These are phyloP conservation scores for Chloebia gouldiae DNA, from an alignment of 2,113 vertebrate genomes.

Conservation along the genomic window DNA sequence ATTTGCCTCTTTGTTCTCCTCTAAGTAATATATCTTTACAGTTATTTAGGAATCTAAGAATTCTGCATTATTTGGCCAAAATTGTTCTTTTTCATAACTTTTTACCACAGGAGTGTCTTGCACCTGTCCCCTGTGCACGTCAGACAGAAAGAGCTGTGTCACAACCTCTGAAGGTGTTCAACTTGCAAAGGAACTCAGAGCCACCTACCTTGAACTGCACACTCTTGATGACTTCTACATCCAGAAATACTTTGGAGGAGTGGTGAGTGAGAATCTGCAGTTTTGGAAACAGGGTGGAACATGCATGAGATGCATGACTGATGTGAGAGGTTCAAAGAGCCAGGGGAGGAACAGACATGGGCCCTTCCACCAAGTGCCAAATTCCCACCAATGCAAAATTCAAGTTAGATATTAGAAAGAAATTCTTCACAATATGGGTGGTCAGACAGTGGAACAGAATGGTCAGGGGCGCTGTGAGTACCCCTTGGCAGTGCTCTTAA, in stretches of 20 bases:
- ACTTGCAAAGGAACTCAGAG: slow-evolving; percentile 91
- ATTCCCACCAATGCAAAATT: rapidly evolving
- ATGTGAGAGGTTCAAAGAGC: background rate
- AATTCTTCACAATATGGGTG: rapidly evolving
- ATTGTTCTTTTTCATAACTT: background rate
- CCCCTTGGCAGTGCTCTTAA: background rate
- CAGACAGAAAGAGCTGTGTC: slow-evolving; percentile 89
- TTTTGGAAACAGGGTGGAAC: no score
- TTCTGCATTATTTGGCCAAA: background rate
- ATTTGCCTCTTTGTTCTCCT: background rate
- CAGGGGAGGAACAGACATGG: rapidly evolving
- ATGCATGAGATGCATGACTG: rapidly evolving
- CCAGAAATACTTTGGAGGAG: slow-evolving; percentile 92
- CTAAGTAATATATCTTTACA: background rate
- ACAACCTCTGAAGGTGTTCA: slow-evolving; percentile 89
- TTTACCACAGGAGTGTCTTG: slow-evolving; percentile 75
- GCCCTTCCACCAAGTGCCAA: background rate
- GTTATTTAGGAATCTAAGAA: background rate
- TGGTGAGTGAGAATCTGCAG: slow-evolving; percentile 77
- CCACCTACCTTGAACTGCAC: slow-evolving; percentile 92
- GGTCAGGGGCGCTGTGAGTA: background rate
- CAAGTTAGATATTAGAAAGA: background rate
- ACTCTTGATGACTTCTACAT: slow-evolving; percentile 91
- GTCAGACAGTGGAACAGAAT: background rate
- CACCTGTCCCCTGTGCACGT: slow-evolving; percentile 91